Conservation (phyloP, 53 echinoderm and acorn worm species). For the Paracentrotus lividus region DNA sequence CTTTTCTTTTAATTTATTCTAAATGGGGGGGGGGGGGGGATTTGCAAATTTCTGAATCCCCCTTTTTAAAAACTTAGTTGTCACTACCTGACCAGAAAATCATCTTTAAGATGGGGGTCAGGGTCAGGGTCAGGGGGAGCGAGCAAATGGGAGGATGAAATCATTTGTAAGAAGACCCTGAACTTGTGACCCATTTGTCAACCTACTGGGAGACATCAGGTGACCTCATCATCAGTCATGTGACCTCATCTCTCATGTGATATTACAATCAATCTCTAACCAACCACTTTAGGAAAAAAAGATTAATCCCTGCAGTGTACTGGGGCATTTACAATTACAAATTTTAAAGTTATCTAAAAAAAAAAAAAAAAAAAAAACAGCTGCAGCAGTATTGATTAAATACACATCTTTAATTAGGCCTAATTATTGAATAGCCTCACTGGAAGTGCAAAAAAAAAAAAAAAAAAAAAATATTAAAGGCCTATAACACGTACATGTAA, state of each 20-base stretch:
- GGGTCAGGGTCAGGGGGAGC: background rate
- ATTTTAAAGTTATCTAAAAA: background rate
- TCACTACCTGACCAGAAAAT: background rate
- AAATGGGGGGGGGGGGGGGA: too few relatives aligned
- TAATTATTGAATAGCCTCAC: too few relatives aligned
- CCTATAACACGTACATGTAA: too few relatives aligned
- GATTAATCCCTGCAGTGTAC: background rate
- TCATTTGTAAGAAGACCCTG: constrained; percentile 1
- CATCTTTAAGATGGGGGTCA: background rate
- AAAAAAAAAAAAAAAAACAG: background rate
- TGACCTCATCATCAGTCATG: background rate
- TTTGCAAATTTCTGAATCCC: background rate
- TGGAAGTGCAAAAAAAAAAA: too few relatives aligned
- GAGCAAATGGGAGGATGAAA: background rate
- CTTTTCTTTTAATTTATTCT: too few relatives aligned
- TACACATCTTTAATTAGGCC: too few relatives aligned
- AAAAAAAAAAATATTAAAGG: too few relatives aligned
- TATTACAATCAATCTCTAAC: background rate
- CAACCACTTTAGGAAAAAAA: background rate
- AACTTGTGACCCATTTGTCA: background rate
- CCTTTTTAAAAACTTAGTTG: background rate
- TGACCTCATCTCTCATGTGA: background rate
- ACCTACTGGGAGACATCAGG: background rate
- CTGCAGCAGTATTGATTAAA: background rate
- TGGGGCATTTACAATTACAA: background rate